A percentile compares a stretch with the other conserved stretches of the same genome.
Conservation (phyloP, 2,888 invertebrate species). For the Eumacrocentrus americanus region DNA sequence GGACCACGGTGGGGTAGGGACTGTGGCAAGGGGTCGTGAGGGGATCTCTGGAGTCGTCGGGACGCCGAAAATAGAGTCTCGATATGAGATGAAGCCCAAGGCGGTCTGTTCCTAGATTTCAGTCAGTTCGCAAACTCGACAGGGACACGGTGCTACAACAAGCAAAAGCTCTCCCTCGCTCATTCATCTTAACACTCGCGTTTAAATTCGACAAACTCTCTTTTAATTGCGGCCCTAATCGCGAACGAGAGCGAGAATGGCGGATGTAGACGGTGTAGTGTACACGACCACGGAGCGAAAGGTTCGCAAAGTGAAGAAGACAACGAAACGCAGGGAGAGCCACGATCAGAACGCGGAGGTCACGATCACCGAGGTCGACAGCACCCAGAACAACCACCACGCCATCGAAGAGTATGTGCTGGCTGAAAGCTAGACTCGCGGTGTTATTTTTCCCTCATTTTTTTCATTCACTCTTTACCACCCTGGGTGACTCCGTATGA, state of each 20-base stretch:
- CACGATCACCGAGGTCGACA: constrained; percentile 81
- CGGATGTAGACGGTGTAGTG: constrained; percentile 90
- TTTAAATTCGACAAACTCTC: neutral
- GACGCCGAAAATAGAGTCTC: constrained; percentile 61
- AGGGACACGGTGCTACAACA: constrained; percentile 47
- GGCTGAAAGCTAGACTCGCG: constrained; percentile 60
- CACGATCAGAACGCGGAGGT: constrained; percentile 75
- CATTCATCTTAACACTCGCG: neutral
- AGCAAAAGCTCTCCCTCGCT: constrained; percentile 17
- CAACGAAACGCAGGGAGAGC: constrained; percentile 80
- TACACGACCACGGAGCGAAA: constrained; percentile 83
- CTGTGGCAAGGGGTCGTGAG: constrained; percentile 22
- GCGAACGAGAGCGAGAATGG: constrained; percentile 70
- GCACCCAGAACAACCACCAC: constrained; percentile 70
- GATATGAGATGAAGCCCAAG: constrained; percentile 61
- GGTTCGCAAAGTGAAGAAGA: constrained; percentile 91
- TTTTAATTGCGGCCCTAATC: neutral
- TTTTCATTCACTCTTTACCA: too few species aligned
- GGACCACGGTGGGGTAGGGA: constrained; percentile 34
- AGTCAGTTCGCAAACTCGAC: constrained; percentile 61
- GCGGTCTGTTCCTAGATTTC: constrained; percentile 60
- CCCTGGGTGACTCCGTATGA: too few species aligned
- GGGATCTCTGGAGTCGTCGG: constrained; percentile 58
- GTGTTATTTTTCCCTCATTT: constrained; percentile 1
- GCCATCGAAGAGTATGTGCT: constrained; percentile 85